Evolutionary conservation across 1,140 invertebrate genomes (phyloP).

Genomic region (Littorina saxatilis): DNA sequence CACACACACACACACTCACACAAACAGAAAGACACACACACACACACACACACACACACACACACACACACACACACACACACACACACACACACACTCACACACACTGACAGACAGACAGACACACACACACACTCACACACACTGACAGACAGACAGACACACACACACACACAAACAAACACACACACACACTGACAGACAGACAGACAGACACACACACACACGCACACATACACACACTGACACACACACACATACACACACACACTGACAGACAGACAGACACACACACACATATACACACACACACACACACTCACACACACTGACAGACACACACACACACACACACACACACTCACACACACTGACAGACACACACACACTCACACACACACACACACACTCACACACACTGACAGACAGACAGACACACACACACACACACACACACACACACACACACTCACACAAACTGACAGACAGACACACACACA

Average conservation of each 20-base stretch:
- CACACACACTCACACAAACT: too few species aligned
- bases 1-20: too few species aligned
- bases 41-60: slow-evolving; percentile 18
- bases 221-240: slow-evolving; percentile 22
- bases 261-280: too few species aligned
- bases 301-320: background rate
- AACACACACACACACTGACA: too few species aligned
- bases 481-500: too few species aligned
- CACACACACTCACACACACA: slow-evolving; percentile 22
- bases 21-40: too few species aligned
- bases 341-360: slow-evolving; percentile 19
- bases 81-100: too few species aligned
- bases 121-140: slow-evolving; percentile 12
- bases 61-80: too few species aligned
- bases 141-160: slow-evolving; percentile 8
- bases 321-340: background rate
- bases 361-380: slow-evolving; percentile 21
- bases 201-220: background rate
- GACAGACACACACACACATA: background rate
- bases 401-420: background rate
- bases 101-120: too few species aligned
- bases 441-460: background rate
- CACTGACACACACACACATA: background rate
- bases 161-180: too few species aligned
- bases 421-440: background rate